Percentiles rank a stretch among this genome's conserved stretches.
phyloP scores from a whole-genome alignment of 2,797 vertebrate species.

The Geotrypetes seraphini region DNA sequence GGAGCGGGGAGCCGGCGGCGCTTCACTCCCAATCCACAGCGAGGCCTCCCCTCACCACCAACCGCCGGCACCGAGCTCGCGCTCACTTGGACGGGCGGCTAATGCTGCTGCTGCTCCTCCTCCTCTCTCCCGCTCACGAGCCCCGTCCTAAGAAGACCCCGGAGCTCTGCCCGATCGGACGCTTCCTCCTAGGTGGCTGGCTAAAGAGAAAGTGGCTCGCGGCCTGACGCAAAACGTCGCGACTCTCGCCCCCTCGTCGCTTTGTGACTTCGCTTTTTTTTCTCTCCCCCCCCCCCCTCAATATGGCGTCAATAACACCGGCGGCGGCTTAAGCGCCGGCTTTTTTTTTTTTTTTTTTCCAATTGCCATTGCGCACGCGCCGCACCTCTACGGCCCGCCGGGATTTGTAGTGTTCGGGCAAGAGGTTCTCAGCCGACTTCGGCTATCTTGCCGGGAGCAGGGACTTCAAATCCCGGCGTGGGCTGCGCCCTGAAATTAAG shows the following conservation, averaged over 20 bases:
- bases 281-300: slow-evolving; percentile 37
- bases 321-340: slow-evolving; percentile 56
- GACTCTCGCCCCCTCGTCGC: accelerated
- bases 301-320: slow-evolving; percentile 80
- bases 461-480: slow-evolving; percentile 41
- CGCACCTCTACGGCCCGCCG: not conserved
- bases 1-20: slow-evolving; percentile 8
- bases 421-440: accelerated
- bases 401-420: slow-evolving; percentile 56
- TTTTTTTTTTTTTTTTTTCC: no score
- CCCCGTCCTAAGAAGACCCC: not conserved
- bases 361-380: slow-evolving; percentile 36
- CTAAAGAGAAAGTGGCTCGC: not conserved
- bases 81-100: not conserved
- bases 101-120: not conserved
- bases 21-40: not conserved
- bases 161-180: not conserved
- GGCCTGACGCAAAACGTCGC: slow-evolving; percentile 51
- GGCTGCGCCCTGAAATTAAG: not conserved
- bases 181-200: not conserved
- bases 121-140: not conserved
- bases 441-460: accelerated
- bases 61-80: not conserved
- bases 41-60: no score
- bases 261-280: not conserved